Base-by-base conservation (phyloP, 2,797 vertebrate genomes). In the Rachycentron canadum region DNA sequence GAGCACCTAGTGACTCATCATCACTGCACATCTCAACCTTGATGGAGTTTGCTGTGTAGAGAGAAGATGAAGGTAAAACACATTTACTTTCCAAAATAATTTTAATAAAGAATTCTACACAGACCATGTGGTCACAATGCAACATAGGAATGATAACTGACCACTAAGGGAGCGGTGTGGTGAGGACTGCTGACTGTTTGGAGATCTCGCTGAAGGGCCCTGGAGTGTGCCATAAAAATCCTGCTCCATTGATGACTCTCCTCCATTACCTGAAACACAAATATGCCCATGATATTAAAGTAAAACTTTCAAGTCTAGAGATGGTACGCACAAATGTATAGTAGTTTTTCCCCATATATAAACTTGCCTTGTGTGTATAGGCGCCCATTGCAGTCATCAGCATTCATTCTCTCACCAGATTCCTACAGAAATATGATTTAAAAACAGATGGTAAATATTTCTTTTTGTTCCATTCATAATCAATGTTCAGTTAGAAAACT, bases 1-100 rank as follows among this genome's bases (percentile, higher is more conserved):
- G 94, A 88, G 95, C 95, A 70, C 94, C 94, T 60, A 96, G 95
- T 61, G 95, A 94, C 86, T 98, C 97, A 85, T 98, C 97, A 84
- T 98, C 97, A 55, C 96, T 98, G 95, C 97, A 97, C 92, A 98
- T 95, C 94, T 99, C 97, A 91, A 97, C 96, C 94, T 98, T 99
- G 94, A 99, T 97, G 63, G 97, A 98, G 94, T 97, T 97, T 67
- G 96, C 97, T 98, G 76, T 21, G 71, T 57, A 40, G 38, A 28
- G 26, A 67, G 69, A 55, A 43, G 65, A 72, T n/a, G 61, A 59
- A 73, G 55, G 11, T 64, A 56, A 69, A 30, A 38, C 40, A 68
- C 17, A 63, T 75, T 69, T 58, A 72, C 14, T 75, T 75, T 34
- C 5, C 38, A 1, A 56, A 6, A 2, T 28, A 23, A 47, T 11